Percentiles rank a stretch among this genome's conserved stretches.
phyloP scores from a whole-genome alignment of 2,888 invertebrate species.

The Erebia palarica region DNA sequence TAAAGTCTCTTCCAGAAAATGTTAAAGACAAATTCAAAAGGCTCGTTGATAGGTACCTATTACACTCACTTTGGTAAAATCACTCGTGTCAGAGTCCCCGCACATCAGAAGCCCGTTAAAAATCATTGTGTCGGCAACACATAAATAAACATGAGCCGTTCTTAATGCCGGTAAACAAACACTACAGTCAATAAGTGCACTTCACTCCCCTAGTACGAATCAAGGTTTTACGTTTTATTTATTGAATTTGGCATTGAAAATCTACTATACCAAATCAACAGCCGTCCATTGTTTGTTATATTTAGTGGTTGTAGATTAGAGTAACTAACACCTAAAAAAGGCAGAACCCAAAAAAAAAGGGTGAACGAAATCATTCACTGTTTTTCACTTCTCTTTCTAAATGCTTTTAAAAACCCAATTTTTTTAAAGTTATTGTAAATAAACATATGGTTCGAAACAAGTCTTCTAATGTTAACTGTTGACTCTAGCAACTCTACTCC shows the following conservation, averaged over 20 bases:
- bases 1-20: too few relatives aligned
- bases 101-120: constrained; percentile 71
- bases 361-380: too few relatives aligned
- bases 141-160: constrained; percentile 6
- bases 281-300: background rate
- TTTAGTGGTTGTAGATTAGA: background rate
- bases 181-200: background rate
- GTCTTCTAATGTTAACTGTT: background rate
- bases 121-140: constrained; percentile 58
- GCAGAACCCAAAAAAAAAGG: background rate
- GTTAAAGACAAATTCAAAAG: too few relatives aligned
- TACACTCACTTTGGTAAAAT: constrained; percentile 66
- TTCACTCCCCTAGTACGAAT: background rate
- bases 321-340: too few relatives aligned
- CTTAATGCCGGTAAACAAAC: constrained; percentile 3
- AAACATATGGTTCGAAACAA: background rate
- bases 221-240: background rate
- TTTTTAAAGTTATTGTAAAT: background rate
- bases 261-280: background rate
- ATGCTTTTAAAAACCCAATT: too few relatives aligned
- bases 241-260: background rate
- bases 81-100: constrained; percentile 72
- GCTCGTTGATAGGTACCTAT: background rate
- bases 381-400: too few relatives aligned
- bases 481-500: background rate